Conservation (phyloP, 2,888 invertebrate genomes). For the Leptopilina myrica region DNA sequence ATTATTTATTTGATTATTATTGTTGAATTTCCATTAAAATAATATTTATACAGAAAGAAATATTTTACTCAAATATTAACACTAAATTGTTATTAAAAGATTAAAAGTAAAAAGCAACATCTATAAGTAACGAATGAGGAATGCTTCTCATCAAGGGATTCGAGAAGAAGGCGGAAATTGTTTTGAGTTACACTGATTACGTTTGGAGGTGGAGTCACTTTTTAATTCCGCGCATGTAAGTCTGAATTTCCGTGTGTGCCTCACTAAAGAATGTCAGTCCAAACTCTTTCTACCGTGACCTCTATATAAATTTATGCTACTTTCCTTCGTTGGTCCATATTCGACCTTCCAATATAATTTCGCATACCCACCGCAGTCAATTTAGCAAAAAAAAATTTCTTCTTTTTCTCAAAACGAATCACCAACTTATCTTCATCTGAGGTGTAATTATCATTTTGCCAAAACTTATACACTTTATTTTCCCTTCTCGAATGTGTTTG, state of each 20-base stretch:
- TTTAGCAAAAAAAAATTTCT: neutral
- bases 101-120: neutral
- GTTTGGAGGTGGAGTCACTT: slow-evolving; percentile 16
- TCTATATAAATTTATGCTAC: slow-evolving; percentile 34
- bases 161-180: slow-evolving; percentile 23
- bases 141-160: neutral
- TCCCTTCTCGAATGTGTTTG: no score
- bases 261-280: slow-evolving; percentile 17
- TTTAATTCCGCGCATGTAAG: slow-evolving; percentile 28
- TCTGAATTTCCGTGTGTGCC: slow-evolving; percentile 14
- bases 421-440: neutral
- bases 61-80: no score
- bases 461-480: no score
- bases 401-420: neutral
- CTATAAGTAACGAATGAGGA: slow-evolving; percentile 1
- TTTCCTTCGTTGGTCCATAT: slow-evolving; percentile 34
- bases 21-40: no score
- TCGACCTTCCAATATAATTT: slow-evolving; percentile 30
- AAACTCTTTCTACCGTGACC: slow-evolving; percentile 31
- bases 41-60: no score
- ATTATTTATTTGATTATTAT: no score
- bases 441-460: no score
- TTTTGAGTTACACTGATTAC: slow-evolving; percentile 24
- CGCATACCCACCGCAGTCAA: slow-evolving; percentile 20
- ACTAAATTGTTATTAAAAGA: neutral